Evolutionary conservation across 2,797 vertebrate genomes (phyloP).

Genomic region (Hemibagrus guttatus): DNA sequence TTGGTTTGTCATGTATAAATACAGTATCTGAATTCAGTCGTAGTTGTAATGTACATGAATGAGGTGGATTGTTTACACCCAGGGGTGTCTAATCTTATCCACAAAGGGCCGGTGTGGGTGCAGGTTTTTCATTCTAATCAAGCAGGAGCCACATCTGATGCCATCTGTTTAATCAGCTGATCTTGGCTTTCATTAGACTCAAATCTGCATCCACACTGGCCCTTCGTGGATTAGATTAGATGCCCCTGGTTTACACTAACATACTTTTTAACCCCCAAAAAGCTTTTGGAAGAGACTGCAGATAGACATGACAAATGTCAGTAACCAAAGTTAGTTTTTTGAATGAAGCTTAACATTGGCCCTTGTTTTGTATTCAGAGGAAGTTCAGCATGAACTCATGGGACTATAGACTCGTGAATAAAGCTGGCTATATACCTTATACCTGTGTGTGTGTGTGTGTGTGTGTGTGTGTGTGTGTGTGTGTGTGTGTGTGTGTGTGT

Average conservation of each 20-base stretch:
- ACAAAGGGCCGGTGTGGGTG: too few species aligned
- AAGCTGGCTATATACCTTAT: too few species aligned
- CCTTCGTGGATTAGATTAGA: too few species aligned
- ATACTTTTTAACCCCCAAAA: neutral
- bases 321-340: neutral
- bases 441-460: too few species aligned
- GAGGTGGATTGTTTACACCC: neutral
- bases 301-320: neutral
- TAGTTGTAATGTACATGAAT: neutral
- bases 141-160: too few species aligned
- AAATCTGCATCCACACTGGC: too few species aligned
- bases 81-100: too few species aligned
- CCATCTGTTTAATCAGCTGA: too few species aligned
- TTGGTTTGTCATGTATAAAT: neutral
- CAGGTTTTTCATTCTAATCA: too few species aligned
- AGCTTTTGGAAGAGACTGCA: neutral
- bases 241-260: neutral
- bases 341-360: neutral
- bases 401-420: neutral
- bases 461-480: too few species aligned
- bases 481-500: too few species aligned
- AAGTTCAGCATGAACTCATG: neutral
- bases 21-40: neutral
- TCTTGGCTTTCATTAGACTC: too few species aligned
- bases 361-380: neutral